A percentile compares a stretch with the other conserved stretches of the same genome.
Evolutionary conservation across 2,888 invertebrate genomes (phyloP).

Genomic region (Gordius sp.): DNA sequence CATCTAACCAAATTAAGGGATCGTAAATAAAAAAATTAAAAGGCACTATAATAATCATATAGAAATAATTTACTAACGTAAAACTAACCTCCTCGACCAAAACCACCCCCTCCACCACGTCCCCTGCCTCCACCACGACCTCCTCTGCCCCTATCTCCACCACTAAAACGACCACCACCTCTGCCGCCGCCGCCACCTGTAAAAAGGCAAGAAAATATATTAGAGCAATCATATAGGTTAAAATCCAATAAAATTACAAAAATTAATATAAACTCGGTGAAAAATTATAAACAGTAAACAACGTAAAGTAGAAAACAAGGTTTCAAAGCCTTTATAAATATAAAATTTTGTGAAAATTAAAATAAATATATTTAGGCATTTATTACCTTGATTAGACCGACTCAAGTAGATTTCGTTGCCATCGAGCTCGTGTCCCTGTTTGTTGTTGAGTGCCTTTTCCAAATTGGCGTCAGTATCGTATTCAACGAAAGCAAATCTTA

Average conservation of each 20-base stretch:
- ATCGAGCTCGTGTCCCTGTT: neutral
- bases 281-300: neutral
- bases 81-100: neutral
- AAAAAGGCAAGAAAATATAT: neutral
- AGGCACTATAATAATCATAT: too few relatives aligned
- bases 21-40: too few relatives aligned
- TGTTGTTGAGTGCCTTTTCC: neutral
- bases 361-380: neutral
- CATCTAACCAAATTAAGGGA: too few relatives aligned
- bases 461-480: neutral
- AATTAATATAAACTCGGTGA: neutral
- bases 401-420: neutral
- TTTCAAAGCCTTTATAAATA: too few relatives aligned
- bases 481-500: conserved; percentile 7
- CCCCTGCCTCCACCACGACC: conserved; percentile 5
- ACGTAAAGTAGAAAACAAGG: too few relatives aligned
- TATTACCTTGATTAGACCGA: neutral
- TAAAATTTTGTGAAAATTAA: neutral
- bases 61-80: too few relatives aligned
- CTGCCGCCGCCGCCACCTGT: neutral
- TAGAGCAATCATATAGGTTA: neutral
- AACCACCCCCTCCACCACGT: conserved; percentile 1
- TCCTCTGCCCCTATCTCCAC: neutral
- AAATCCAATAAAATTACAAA: neutral
- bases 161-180: conserved; percentile 1